Conservation (phyloP, 2,888 invertebrate species). For the Drosophila mimetica region DNA sequence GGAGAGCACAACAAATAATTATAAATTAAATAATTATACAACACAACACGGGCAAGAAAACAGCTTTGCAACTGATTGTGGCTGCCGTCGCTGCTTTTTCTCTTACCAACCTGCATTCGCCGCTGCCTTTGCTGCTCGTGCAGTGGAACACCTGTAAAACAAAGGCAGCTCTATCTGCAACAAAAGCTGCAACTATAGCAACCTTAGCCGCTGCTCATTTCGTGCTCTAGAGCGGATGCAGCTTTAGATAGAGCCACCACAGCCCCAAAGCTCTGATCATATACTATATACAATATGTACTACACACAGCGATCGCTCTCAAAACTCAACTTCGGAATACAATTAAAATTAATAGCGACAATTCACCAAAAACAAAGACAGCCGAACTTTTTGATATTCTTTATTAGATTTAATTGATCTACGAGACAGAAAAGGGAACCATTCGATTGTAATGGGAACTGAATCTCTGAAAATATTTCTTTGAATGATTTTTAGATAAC, state of each 20-base stretch:
- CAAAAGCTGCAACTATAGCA: slow-evolving; percentile 17
- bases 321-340: slow-evolving; percentile 15
- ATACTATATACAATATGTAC: background rate
- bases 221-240: slow-evolving; percentile 69
- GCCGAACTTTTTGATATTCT: background rate
- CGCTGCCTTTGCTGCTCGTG: slow-evolving; percentile 54
- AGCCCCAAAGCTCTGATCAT: slow-evolving; percentile 9
- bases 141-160: slow-evolving; percentile 76
- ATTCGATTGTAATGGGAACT: background rate
- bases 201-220: slow-evolving; percentile 42
- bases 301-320: slow-evolving; percentile 4
- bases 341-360: slow-evolving; percentile 27
- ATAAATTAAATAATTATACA: slow-evolving; percentile 79
- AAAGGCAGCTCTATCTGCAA: slow-evolving; percentile 65
- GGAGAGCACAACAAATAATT: slow-evolving; percentile 60
- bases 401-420: slow-evolving; percentile 6
- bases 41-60: slow-evolving; percentile 68
- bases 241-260: slow-evolving; percentile 9
- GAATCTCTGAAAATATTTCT: background rate
- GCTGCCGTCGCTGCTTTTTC: slow-evolving; percentile 39
- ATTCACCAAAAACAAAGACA: slow-evolving; percentile 2
- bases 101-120: slow-evolving; percentile 17
- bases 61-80: slow-evolving; percentile 54
- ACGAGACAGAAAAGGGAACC: background rate
- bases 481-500: background rate